Conservation (phyloP, 2,113 vertebrate species). For the Coracopsis vasa region DNA sequence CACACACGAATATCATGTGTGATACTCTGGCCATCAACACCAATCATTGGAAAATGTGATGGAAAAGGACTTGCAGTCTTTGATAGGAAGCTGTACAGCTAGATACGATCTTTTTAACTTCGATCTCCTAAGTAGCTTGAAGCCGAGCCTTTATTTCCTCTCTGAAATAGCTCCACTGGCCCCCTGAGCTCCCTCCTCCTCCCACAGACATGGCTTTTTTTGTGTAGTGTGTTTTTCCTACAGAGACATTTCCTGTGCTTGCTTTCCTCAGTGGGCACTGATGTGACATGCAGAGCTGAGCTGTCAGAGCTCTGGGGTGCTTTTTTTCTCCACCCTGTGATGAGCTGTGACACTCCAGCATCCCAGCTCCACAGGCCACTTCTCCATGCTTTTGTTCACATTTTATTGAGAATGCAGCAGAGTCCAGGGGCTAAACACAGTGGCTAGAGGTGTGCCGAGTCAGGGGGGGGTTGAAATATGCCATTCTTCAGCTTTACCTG, state of each 20-base stretch:
- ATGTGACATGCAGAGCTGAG: slow-evolving; percentile 64
- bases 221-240: not conserved
- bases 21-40: not conserved
- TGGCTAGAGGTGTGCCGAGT: not conserved
- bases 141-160: not conserved
- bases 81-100: not conserved
- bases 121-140: not conserved
- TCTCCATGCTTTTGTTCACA: slow-evolving; percentile 1
- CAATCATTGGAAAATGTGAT: not conserved
- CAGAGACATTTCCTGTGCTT: slow-evolving; percentile 5
- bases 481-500: not conserved
- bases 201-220: not conserved
- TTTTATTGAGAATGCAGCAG: not conserved
- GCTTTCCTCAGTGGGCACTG: slow-evolving; percentile 45
- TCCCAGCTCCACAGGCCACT: slow-evolving; percentile 42
- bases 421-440: rapidly evolving
- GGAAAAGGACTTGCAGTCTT: not conserved
- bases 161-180: not conserved
- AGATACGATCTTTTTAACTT: not conserved
- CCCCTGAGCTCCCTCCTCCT: not conserved
- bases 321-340: slow-evolving; percentile 40
- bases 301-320: slow-evolving; percentile 47
- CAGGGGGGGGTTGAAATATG: not conserved
- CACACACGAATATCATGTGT: not conserved
- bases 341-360: slow-evolving; percentile 49